Percentiles rank a stretch among this genome's conserved stretches.
Evolutionary conservation across 2,113 vertebrate species (phyloP).

Genomic region (Uropsilus gracilis): DNA sequence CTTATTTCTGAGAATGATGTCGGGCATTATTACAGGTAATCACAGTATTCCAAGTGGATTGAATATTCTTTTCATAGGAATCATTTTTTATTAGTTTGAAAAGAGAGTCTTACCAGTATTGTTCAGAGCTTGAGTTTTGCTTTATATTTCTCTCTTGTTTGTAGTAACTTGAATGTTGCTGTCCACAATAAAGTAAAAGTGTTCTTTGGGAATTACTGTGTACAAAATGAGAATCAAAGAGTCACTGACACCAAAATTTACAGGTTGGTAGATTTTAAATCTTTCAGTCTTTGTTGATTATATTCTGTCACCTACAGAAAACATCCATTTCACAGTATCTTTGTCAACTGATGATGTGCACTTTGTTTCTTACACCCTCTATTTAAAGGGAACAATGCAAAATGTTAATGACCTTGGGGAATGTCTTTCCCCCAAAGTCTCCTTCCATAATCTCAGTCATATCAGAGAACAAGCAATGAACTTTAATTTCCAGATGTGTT

Average conservation of each 20-base stretch:
- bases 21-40: not conserved
- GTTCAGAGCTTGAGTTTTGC: not conserved
- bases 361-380: not conserved
- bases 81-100: not conserved
- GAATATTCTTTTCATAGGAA: not conserved
- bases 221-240: not conserved
- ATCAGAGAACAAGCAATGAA: not conserved
- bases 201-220: not conserved
- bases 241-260: not conserved
- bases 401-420: conserved; percentile 49
- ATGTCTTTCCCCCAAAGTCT: conserved; percentile 19
- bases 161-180: not conserved
- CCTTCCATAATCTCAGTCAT: not conserved
- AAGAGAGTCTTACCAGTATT: not conserved
- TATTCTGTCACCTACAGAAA: not conserved
- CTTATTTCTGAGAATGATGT: not conserved
- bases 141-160: not conserved
- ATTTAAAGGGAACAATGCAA: not conserved
- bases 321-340: not conserved
- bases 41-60: not conserved
- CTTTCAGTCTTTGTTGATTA: not conserved
- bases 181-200: not conserved
- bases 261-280: not conserved
- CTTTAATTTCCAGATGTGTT: not conserved
- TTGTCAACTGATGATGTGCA: not conserved